Base-by-base conservation (phyloP, 2,888 invertebrate genomes). In the Diadegma fenestrale region DNA sequence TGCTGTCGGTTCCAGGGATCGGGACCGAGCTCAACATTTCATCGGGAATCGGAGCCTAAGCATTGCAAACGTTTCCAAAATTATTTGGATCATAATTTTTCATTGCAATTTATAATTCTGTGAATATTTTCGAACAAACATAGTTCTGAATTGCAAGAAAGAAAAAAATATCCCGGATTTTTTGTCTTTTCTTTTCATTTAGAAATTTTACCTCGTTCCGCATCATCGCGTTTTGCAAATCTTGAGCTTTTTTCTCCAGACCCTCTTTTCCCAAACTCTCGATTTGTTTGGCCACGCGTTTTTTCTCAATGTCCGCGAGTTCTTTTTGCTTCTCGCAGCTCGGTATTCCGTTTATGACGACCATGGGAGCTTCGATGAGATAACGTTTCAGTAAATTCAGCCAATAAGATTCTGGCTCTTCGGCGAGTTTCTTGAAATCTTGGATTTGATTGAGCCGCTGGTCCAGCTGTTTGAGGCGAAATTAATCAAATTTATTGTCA, bases 271-370 rank as follows among this genome's bases (percentile, higher is more conserved):
- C 97, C 3, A 98, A 94, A 14, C 90, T 89, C 77, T 95, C 93
- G 86, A 96, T 95, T 92, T 98, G 97, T 68, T 95, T 94, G 89
- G 96, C 95, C 77, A 98, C 94, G 68, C 98, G 95, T 17, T 95
- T 94, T 88, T 96, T 96, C 94, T 98, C 98, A 89, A 96, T 96
- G 87, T 95, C 95, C 0, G 96, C 95, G 95, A 98, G 95, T 90
- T 95, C 95, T 81, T 95, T 94, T 91, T 96, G 96, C 89, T 96
- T 95, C 64, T 95, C 94, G 72, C 95, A 94, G 89, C 96, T 96
- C 0, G 97, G 97, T 85, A 95, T 94, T 14, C 95, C 95, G 61
- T 96, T 96, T 4, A 97, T 95, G n/a, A 96, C 94, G 6, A 96
- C 95, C 86, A 95, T 95, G 5, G 95, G 94, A 68, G 95, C 95